Percentiles rank a stretch among this genome's conserved stretches.
Conservation (phyloP, 2,797 vertebrate genomes). For the Margarornis squamiger region DNA sequence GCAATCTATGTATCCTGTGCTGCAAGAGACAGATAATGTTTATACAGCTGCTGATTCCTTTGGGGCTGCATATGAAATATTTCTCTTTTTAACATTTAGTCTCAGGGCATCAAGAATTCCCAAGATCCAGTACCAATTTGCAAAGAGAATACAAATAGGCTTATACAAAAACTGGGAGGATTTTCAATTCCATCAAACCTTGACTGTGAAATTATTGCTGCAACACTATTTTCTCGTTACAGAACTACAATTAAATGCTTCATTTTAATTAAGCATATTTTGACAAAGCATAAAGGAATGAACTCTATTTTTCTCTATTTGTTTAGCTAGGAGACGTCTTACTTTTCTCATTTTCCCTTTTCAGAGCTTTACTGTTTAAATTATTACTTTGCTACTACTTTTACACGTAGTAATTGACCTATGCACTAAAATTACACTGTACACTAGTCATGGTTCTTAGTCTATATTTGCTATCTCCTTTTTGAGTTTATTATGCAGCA, state of each 20-base stretch:
- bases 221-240: constrained; percentile 26
- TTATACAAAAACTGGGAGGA: background rate
- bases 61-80: background rate
- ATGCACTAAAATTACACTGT: constrained; percentile 42
- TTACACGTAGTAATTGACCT: constrained; percentile 58
- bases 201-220: constrained; percentile 37
- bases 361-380: constrained; percentile 42
- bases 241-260: constrained; percentile 44
- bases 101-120: background rate
- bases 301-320: constrained; percentile 31
- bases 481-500: background rate
- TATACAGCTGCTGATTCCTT: background rate
- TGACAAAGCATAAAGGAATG: constrained; percentile 44
- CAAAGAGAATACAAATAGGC: background rate
- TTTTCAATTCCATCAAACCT: constrained; percentile 35
- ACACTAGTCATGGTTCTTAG: constrained; percentile 1
- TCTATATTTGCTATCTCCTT: background rate
- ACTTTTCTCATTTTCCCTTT: constrained; percentile 23
- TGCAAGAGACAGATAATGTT: background rate
- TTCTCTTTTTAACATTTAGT: background rate
- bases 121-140: background rate
- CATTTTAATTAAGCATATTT: constrained; percentile 57
- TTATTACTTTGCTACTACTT: constrained; percentile 47
- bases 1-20: background rate
- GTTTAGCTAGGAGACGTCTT: constrained; percentile 30